These are phyloP conservation scores for Phaethon lepturus DNA, from an alignment of 2,113 vertebrate genomes.

Conservation along the genomic window DNA sequence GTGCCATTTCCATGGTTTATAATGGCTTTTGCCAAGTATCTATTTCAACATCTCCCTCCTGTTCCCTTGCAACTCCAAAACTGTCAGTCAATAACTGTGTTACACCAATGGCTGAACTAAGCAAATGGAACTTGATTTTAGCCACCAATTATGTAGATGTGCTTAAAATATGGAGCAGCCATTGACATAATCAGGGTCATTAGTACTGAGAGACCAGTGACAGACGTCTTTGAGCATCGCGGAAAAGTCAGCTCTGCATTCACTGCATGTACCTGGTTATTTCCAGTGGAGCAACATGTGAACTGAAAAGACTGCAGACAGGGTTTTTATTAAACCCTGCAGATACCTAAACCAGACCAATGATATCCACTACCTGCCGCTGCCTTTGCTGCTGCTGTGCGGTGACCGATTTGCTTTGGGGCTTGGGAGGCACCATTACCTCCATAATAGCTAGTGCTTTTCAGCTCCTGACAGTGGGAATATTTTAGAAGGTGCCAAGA, in stretches of 20 bases:
- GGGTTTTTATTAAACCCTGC: background rate
- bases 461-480: constrained; percentile 23
- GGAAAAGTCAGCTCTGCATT: background rate
- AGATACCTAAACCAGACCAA: background rate
- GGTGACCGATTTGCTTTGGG: background rate
- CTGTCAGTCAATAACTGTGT: background rate
- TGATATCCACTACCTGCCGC: background rate
- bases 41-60: background rate
- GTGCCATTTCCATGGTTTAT: background rate
- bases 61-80: background rate
- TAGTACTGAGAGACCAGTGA: background rate
- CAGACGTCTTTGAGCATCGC: fast-evolving
- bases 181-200: background rate
- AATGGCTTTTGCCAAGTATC: background rate
- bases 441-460: background rate
- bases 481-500: constrained; percentile 44
- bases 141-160: background rate
- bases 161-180: background rate
- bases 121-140: background rate
- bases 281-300: background rate
- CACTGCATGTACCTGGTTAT: background rate
- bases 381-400: background rate
- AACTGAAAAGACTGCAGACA: background rate
- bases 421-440: background rate
- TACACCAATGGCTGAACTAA: background rate